Base-by-base conservation (phyloP, 1,140 invertebrate species). In the Listronotus bonariensis region DNA sequence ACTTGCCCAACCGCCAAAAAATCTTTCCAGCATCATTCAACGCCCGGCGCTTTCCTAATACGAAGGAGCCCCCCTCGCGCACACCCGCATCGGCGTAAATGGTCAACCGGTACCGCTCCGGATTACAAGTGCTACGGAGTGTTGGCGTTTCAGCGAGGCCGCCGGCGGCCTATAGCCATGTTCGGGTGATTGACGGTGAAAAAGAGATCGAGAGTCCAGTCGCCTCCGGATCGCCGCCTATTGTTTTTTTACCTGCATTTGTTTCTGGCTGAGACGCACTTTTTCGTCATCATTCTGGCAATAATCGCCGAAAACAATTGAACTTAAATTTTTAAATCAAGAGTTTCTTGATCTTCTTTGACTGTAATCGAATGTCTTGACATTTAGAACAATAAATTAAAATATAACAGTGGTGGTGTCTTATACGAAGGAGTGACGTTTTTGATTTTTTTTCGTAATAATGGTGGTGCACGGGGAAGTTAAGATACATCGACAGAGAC, bases 391-490 rank as follows among this genome's bases (percentile, higher is more conserved):
- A n/a, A n/a, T n/a, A n/a, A 36, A 36, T 12, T 36, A 36, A 36
- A 10, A 36, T 10, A n/a, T n/a, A n/a, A n/a, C n/a, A 10, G 11
- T 36, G 11, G 34, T 36, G 34, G 8, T 12, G 8, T 36, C 8
- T 36, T 36, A 10, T 12, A 36, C 34, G 34, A 8, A 36, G 11
- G 1, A 36, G 34, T 36, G 11, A 36, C 34, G 7, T 32, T 11
- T 9, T 26, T 8, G 14, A 14, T 26, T 26, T 12, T 34, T n/a
- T 62, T 38, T 63, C 46, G 63, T 59, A 53, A 69, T 69, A 69
- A 69, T 69, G 68, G 68, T 69, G 52, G 68, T 69, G 32, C 53
- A 66, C 31, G 49, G 49, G 54, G 53, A 34, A 58, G 63, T n/a
- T n/a, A 20, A 62, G 43, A 51, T 49, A 62, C 42, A 34, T 52